Percentiles rank a stretch among this genome's conserved stretches.
Conservation (phyloP, 2,888 invertebrate genomes). For the Perizoma flavofasciatum region DNA sequence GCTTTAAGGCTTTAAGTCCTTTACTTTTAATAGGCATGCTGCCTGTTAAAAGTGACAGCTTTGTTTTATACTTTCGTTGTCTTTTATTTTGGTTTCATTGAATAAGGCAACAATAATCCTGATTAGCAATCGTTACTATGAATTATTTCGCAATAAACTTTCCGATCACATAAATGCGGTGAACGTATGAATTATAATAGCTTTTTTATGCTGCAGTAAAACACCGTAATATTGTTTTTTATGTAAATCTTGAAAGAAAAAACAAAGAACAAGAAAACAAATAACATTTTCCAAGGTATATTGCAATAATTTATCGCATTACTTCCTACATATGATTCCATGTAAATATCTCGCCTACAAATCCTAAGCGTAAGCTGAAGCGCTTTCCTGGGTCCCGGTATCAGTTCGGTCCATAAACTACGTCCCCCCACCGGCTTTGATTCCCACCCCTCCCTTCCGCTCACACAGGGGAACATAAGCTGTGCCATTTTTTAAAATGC, state of each 20-base stretch:
- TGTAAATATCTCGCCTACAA: conserved; percentile 74
- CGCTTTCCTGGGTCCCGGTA: conserved; percentile 77
- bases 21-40: too few species aligned
- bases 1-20: too few species aligned
- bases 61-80: too few species aligned
- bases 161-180: too few species aligned
- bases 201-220: too few species aligned
- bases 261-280: conserved; percentile 8
- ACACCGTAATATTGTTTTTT: background rate
- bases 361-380: conserved; percentile 76
- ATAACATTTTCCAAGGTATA: conserved; percentile 18
- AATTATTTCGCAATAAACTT: too few species aligned
- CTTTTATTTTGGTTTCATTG: too few species aligned
- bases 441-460: conserved; percentile 57
- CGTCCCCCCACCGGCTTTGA: conserved; percentile 47
- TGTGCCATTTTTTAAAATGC: conserved; percentile 79
- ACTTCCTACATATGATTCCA: conserved; percentile 56
- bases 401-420: conserved; percentile 81
- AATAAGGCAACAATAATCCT: too few species aligned
- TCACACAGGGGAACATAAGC: conserved; percentile 70
- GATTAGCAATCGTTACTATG: too few species aligned
- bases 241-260: background rate
- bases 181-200: too few species aligned
- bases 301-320: conserved; percentile 36
- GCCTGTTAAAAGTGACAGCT: too few species aligned